Base-by-base conservation (phyloP, 2,113 vertebrate genomes). In the Cygnus buccinator region DNA sequence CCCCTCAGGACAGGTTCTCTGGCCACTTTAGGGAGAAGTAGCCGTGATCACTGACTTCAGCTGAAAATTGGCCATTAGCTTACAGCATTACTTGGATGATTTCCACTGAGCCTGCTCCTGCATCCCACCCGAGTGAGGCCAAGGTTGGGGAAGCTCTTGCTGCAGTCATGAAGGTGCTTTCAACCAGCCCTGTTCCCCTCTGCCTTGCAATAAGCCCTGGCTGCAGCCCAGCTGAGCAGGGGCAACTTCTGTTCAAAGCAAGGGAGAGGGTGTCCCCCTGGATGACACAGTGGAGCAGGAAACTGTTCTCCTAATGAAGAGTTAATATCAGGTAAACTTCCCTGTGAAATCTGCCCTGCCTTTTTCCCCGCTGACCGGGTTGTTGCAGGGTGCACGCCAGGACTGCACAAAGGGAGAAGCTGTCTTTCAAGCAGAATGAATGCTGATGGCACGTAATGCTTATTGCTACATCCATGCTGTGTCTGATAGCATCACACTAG, bases 361-460 rank as follows among this genome's bases (percentile, higher is more conserved):
- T 50, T 61, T 67, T 59, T 52, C 19, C 25, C 25, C 31, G 19
- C 61, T 31, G 39, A 10, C 55, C 75, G 76, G 46, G 76, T 83
- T 74, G 72, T 79, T 46, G 59, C 50, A 44, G 35, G 59, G 66
- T 11, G 28, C 58, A 21, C 23, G 11, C 58, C 29, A 54, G 87
- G 57, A 84, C 13, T 1, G 0, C 1, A 4, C 39, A 29, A n/a
- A 61, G 62, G 77, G 72, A 86, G 80, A 66, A 61, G 17, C 73
- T 83, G 59, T 75, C 85, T 93, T 67, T 84, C 68, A 84, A 68
- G 58, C 33, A 39, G 88, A 78, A 55, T 72, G 82, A 91, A 72
- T 68, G 55, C 58, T 91, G 88, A 89, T 93, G 63, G 73, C 82
- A 87, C 77, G 68, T 93, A 89, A 89, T 71, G 77, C 70, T 80